Evolutionary conservation across 2,888 invertebrate species (phyloP), one percentile per base, ranked within the genome.

Genomic region (Galerucella pusilla): DNA sequence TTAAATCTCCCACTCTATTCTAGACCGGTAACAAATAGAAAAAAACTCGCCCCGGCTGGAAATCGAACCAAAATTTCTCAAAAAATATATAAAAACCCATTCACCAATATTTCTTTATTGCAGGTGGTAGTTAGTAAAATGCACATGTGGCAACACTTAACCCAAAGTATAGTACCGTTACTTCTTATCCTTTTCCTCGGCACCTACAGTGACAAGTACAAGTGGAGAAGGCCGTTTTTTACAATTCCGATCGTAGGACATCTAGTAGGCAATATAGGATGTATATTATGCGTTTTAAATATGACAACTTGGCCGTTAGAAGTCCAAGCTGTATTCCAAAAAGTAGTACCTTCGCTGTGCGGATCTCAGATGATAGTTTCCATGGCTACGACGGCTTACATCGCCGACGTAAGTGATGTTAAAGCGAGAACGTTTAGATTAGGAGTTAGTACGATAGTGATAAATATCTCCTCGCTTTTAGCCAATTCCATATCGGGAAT

Each of bases 401-500:
- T 88, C 42, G 87, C 87, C 4, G 88, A 88, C 78, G 82, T 87
- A 4, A 88, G 91, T 64, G 88, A 90, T 1, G 75, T 90, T 16
- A 90, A 91, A 80, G 88, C 90, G 76, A 88, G 92, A 57, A 92
- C 92, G 1, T 88, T 92, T 71, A 87, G 92, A 81, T 88, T 92
- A 66, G 92, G 92, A 28, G 83, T 91, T 16, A 88, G 91, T n/a
- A 86, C 87, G 77, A 85, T 86, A 57, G 83, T 85, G 25, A 77
- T 86, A 28, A 86, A 84, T 71, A 74, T 85, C 45, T 82, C 80
- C 60, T 73, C 78, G 6, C 83, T 85, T 5, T 76, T 84, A 16
- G 84, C 82, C 12, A 85, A 85, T 67, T 81, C 83, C 4, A 79
- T 87, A 16, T 85, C 86, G 77, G 87, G 85, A 5, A 77, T 84